A percentile compares a stretch with the other conserved stretches of the same genome.
Conservation (phyloP, 2,888 invertebrate species). For the Oegoconia quadripuncta region DNA sequence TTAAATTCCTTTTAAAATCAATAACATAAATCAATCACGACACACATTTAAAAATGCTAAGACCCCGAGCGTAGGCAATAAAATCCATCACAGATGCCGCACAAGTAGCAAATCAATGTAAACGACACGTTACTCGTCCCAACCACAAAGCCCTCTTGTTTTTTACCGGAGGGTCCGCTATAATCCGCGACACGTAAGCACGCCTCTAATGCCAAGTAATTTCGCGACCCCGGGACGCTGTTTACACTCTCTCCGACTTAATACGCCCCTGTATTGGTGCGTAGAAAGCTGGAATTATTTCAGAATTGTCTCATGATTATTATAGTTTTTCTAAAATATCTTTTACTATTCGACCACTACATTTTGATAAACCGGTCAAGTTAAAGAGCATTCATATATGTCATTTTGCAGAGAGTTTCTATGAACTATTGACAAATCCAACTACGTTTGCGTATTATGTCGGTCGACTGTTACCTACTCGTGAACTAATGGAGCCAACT, state of each 20-base stretch:
- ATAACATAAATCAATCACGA: not conserved
- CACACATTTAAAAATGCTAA: conserved; percentile 14
- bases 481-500: no score
- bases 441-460: no score
- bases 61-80: conserved; percentile 14
- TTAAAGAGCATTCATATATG: no score
- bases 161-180: conserved; percentile 66
- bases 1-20: no score
- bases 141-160: conserved; percentile 63
- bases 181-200: conserved; percentile 57
- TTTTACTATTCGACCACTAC: no score
- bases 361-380: no score
- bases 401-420: no score
- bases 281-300: not conserved
- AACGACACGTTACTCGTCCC: conserved; percentile 46
- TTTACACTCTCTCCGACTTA: conserved; percentile 52
- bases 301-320: not conserved
- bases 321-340: no score
- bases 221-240: conserved; percentile 57
- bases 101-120: conserved; percentile 28
- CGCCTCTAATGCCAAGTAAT: conserved; percentile 72
- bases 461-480: no score
- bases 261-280: conserved; percentile 34
- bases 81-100: conserved; percentile 18
- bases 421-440: no score